Percentiles rank a stretch among this genome's conserved stretches.
Evolutionary conservation across 1,140 invertebrate genomes (phyloP).

Genomic region (Drosophila gunungcola): DNA sequence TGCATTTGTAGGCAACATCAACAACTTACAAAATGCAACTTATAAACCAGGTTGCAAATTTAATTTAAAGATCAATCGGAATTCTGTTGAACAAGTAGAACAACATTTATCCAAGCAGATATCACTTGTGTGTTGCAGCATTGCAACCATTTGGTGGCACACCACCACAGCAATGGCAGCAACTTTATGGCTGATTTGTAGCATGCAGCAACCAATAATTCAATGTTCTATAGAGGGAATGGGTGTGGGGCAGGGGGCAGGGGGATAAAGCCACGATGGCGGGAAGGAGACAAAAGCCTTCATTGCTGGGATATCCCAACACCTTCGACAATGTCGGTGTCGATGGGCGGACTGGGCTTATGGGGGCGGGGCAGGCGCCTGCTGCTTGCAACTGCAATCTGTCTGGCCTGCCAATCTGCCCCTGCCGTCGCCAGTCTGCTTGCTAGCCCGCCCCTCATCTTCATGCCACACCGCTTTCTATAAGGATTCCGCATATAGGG

Average conservation of each 20-base stretch:
- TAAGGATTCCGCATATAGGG: constrained; percentile 3
- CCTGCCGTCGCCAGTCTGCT: constrained; percentile 12
- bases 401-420: constrained; percentile 63
- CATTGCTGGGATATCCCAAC: constrained; percentile 70
- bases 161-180: constrained; percentile 20
- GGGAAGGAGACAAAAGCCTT: constrained; percentile 26
- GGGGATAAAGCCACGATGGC: constrained; percentile 1
- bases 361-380: constrained; percentile 47
- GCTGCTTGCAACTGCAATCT: constrained; percentile 73
- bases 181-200: constrained; percentile 74
- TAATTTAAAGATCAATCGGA: constrained; percentile 50
- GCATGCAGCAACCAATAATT: constrained; percentile 79
- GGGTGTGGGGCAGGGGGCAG: not conserved
- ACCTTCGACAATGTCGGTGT: constrained; percentile 69
- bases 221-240: constrained; percentile 59
- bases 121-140: constrained; percentile 30
- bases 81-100: constrained; percentile 27
- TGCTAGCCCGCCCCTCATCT: constrained; percentile 13
- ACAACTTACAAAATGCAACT: not conserved
- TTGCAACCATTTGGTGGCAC: constrained; percentile 47
- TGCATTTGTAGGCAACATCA: not conserved
- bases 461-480: not conserved
- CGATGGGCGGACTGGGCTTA: constrained; percentile 3
- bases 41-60: constrained; percentile 47
- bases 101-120: constrained; percentile 42